Evolutionary conservation across 2,797 vertebrate genomes (phyloP).

Genomic region (Jordanella pulchra): DNA sequence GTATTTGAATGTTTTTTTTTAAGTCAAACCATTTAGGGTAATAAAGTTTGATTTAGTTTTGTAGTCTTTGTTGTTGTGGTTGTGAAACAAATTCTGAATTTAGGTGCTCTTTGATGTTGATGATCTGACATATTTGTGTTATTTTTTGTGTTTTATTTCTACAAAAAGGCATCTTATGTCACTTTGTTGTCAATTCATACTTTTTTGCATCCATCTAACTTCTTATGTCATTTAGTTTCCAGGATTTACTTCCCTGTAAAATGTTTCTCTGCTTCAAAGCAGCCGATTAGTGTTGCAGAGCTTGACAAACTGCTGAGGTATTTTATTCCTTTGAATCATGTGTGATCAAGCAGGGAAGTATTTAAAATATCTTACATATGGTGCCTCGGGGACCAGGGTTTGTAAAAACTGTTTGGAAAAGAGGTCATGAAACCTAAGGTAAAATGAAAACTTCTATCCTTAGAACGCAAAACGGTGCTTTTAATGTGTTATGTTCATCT

Average conservation of each 20-base stretch:
- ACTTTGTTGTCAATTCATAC: not conserved
- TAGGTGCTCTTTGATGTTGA: not conserved
- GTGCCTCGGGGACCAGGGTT: not conserved
- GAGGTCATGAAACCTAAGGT: not conserved
- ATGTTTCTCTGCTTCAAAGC: not conserved
- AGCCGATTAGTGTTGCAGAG: not conserved
- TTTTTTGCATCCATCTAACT: not conserved
- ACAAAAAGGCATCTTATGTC: not conserved
- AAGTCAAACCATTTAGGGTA: too few relatives aligned
- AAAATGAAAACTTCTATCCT: not conserved
- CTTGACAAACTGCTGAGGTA: not conserved
- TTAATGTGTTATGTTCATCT: not conserved
- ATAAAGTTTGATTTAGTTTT: too few relatives aligned
- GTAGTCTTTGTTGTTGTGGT: not conserved
- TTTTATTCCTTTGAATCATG: not conserved
- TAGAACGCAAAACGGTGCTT: not conserved
- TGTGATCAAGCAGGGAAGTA: not conserved
- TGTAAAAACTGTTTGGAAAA: not conserved
- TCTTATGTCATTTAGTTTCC: not conserved
- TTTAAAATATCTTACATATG: not conserved
- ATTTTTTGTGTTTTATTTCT: not conserved
- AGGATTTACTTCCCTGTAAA: not conserved
- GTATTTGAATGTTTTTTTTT: too few relatives aligned
- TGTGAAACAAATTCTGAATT: not conserved
- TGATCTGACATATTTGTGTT: not conserved